Percentiles rank a stretch among this genome's conserved stretches.
Conservation (phyloP, 64 coral and sea anemone genomes). For the Porites lutea region DNA sequence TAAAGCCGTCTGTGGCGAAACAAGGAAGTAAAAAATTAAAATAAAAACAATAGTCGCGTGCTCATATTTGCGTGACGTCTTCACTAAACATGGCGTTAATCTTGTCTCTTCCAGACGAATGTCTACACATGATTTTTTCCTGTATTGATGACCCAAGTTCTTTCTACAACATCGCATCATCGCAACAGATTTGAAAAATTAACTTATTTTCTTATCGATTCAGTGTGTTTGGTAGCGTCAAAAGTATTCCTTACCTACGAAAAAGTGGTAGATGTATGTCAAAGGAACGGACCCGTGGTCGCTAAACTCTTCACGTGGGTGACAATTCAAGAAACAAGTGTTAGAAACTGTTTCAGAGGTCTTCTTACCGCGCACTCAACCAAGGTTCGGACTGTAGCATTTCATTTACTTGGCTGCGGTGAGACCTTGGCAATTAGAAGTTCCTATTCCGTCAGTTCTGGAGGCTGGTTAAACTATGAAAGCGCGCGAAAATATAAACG, state of each 20-base stretch:
- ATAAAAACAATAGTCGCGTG: too few species aligned
- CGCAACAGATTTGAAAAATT: conserved; percentile 77
- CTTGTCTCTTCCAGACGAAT: conserved; percentile 49
- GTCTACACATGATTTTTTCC: conserved; percentile 21
- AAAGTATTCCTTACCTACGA: conserved; percentile 30
- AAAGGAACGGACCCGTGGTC: too few species aligned
- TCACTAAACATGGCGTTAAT: conserved; percentile 15
- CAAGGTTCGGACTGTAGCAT: conserved; percentile 13
- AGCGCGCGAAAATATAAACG: too few species aligned
- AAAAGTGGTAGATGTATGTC: conserved; percentile 51
- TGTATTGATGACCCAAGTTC: conserved; percentile 2
- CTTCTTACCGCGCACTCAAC: too few species aligned
- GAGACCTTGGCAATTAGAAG: conserved; percentile 41
- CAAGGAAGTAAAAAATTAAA: too few species aligned
- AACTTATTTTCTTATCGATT: conserved; percentile 16
- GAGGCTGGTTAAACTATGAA: too few species aligned
- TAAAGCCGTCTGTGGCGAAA: too few species aligned
- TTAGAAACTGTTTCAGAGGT: too few species aligned
- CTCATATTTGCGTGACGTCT: too few species aligned
- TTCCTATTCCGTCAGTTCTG: background rate
- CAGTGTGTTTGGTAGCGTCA: background rate
- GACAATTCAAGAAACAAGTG: background rate
- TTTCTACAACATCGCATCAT: conserved; percentile 39
- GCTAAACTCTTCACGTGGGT: conserved; percentile 74
- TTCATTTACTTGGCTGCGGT: conserved; percentile 34